These are phyloP conservation scores for Folsomia manolachei DNA, from an alignment of 2,888 invertebrate genomes.

Conservation along the genomic window DNA sequence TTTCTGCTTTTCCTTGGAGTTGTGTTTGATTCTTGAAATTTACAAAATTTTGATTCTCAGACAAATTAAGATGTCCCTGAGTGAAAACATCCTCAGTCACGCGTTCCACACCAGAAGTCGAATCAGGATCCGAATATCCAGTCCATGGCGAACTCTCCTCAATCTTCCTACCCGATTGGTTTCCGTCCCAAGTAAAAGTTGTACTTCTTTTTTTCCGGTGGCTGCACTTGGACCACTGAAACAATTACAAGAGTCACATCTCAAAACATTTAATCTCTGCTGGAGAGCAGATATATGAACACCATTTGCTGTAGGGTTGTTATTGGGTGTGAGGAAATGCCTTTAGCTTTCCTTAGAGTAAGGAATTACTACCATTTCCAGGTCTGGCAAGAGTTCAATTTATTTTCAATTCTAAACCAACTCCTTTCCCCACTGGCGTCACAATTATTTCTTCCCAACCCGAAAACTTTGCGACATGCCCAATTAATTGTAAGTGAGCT, in stretches of 20 bases:
- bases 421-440: background rate
- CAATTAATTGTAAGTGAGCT: background rate
- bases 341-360: background rate
- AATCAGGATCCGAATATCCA: too few relatives aligned
- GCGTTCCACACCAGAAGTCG: background rate
- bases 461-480: background rate
- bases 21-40: background rate
- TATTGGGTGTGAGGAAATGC: background rate
- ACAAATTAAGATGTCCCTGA: conserved; percentile 9
- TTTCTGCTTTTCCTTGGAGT: background rate
- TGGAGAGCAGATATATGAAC: conserved; percentile 7
- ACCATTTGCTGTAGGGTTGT: background rate
- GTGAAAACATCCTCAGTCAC: conserved; percentile 7
- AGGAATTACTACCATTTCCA: too few relatives aligned
- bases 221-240: conserved; percentile 34
- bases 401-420: background rate
- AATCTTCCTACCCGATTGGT: background rate
- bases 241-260: conserved; percentile 9
- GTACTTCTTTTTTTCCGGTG: conserved; percentile 14
- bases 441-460: background rate
- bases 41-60: background rate
- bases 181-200: background rate
- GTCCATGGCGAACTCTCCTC: background rate
- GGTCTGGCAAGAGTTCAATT: background rate
- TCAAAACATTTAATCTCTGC: conserved; percentile 2